phyloP scores from a whole-genome alignment of 2,888 invertebrate species.

The Alloscopus bannaensis region DNA sequence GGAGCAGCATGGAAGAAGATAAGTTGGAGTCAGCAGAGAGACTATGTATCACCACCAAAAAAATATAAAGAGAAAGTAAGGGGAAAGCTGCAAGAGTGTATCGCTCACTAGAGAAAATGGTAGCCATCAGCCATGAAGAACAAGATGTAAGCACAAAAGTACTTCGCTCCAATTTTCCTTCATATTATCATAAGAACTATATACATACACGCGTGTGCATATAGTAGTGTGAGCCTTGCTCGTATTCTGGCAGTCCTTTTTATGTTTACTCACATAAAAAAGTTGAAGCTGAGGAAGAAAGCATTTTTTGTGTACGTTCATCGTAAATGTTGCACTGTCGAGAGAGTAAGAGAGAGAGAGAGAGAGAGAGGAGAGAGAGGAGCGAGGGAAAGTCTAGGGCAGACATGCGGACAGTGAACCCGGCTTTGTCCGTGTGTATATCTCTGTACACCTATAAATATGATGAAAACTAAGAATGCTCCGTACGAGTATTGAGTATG shows the following conservation, averaged over 20 bases:
- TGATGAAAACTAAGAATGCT: conserved; percentile 6
- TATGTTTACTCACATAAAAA: conserved; percentile 20
- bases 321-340: conserved; percentile 24
- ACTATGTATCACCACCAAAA: no score
- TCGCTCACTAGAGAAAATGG: conserved; percentile 26
- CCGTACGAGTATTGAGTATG: no score
- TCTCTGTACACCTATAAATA: no score
- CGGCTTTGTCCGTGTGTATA: no score
- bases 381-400: conserved; percentile 62
- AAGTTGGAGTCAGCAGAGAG: no score
- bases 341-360: not conserved
- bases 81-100: not conserved
- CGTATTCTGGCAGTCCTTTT: no score
- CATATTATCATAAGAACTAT: not conserved
- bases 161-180: conserved; percentile 48
- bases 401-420: conserved; percentile 64
- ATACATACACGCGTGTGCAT: not conserved
- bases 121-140: conserved; percentile 53
- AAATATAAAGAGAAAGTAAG: conserved; percentile 1
- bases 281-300: not conserved
- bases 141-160: conserved; percentile 36
- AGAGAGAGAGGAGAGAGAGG: conserved; percentile 19
- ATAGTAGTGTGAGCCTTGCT: not conserved
- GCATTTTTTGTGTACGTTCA: conserved; percentile 14
- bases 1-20: no score